phyloP scores from a whole-genome alignment of 2,888 invertebrate genomes.

The Caenorhabditis sp. region DNA sequence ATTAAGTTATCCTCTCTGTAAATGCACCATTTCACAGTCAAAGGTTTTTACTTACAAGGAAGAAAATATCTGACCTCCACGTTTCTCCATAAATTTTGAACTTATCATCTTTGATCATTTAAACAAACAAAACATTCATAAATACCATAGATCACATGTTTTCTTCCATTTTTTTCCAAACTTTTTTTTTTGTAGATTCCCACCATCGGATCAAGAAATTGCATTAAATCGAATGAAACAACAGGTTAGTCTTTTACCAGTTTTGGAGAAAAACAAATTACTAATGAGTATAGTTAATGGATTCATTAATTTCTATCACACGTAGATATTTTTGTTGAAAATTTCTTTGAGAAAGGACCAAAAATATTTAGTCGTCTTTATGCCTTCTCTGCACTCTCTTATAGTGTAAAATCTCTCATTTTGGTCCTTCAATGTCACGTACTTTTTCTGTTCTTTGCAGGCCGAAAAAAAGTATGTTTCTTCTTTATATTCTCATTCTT shows the following conservation, averaged over 20 bases:
- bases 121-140: neutral
- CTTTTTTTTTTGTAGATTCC: constrained; percentile 39
- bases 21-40: too few relatives aligned
- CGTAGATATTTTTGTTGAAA: neutral
- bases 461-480: too few relatives aligned
- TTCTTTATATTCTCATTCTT: neutral
- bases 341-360: neutral
- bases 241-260: constrained; percentile 43
- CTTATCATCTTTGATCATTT: too few relatives aligned
- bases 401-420: neutral
- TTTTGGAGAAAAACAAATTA: neutral
- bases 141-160: constrained; percentile 1
- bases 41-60: too few relatives aligned
- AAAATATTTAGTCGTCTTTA: too few relatives aligned
- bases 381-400: neutral
- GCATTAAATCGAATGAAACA: constrained; percentile 58
- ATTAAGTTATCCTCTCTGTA: too few relatives aligned
- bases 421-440: neutral
- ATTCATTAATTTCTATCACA: neutral
- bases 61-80: too few relatives aligned
- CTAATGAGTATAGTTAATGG: too few relatives aligned
- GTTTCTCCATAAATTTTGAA: too few relatives aligned
- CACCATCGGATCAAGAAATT: constrained; percentile 66
- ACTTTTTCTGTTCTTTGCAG: neutral
- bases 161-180: neutral